These are phyloP conservation scores for Platichthys stellatus DNA, from an alignment of 2,113 vertebrate species.

Conservation along the genomic window DNA sequence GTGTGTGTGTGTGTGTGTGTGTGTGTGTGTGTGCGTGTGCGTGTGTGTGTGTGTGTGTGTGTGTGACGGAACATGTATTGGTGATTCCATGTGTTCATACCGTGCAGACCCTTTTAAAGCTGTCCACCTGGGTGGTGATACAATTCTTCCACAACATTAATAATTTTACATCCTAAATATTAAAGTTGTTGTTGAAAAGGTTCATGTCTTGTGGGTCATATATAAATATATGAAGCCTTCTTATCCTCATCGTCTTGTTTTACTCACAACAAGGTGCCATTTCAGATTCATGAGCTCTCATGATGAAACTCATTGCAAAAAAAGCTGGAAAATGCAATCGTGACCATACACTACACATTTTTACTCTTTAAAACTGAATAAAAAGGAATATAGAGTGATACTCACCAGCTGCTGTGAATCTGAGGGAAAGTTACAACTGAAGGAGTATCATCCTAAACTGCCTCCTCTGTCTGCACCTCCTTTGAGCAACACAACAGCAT, in stretches of 20 bases:
- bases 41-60: conserved; percentile 24
- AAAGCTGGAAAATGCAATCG: conserved; percentile 10
- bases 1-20: conserved; percentile 35
- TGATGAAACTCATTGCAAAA: conserved; percentile 6
- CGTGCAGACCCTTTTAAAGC: conserved; percentile 22
- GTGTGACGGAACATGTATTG: conserved; percentile 16
- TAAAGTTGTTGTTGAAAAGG: background rate
- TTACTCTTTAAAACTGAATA: background rate
- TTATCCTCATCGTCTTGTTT: too few relatives aligned
- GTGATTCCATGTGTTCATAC: conserved; percentile 25
- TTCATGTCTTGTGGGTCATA: too few relatives aligned
- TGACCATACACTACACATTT: background rate
- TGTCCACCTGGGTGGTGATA: too few relatives aligned
- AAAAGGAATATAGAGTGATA: background rate
- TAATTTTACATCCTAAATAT: background rate
- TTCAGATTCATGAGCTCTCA: background rate
- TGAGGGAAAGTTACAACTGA: background rate
- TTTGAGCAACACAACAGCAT: background rate
- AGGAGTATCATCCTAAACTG: background rate
- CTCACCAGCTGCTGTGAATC: conserved; percentile 51
- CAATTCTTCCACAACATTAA: too few relatives aligned
- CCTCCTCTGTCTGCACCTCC: background rate
- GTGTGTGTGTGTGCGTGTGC: background rate
- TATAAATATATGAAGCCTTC: too few relatives aligned
- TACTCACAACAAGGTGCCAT: background rate